These are phyloP conservation scores for Lasius fuliginosus DNA, from an alignment of 2,888 invertebrate species.

Conservation along the genomic window DNA sequence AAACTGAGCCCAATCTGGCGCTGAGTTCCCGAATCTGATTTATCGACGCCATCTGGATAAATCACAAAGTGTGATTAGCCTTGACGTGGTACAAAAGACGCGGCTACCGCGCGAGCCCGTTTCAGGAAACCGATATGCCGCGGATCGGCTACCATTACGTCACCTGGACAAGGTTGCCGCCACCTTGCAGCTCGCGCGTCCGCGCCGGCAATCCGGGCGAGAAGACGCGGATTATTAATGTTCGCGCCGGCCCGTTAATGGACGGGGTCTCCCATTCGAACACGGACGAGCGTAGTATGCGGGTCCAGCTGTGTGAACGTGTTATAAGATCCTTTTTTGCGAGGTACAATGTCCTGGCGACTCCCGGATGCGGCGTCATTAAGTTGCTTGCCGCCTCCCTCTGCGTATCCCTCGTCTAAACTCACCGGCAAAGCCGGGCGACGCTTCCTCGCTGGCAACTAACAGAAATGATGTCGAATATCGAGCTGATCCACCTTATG, in stretches of 20 bases:
- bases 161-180: slow-evolving; percentile 73
- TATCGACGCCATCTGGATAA: slow-evolving; percentile 53
- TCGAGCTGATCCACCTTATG: slow-evolving; percentile 4
- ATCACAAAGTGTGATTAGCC: slow-evolving; percentile 51
- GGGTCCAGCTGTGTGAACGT: slow-evolving; percentile 82
- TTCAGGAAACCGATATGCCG: slow-evolving; percentile 69
- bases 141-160: slow-evolving; percentile 71
- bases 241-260: slow-evolving; percentile 78
- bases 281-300: slow-evolving; percentile 77
- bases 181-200: slow-evolving; percentile 71
- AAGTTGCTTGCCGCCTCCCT: slow-evolving; percentile 70
- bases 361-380: slow-evolving; percentile 84
- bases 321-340: slow-evolving; percentile 79
- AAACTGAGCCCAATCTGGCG: slow-evolving; percentile 31
- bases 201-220: slow-evolving; percentile 68
- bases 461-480: slow-evolving; percentile 42
- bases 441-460: slow-evolving; percentile 30
- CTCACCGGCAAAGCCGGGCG: slow-evolving; percentile 20
- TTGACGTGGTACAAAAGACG: slow-evolving; percentile 54
- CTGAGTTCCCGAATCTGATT: slow-evolving; percentile 48
- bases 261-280: slow-evolving; percentile 77
- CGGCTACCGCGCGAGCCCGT: slow-evolving; percentile 56
- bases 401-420: slow-evolving; percentile 5
- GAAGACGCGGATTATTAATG: slow-evolving; percentile 79
- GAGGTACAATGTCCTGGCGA: slow-evolving; percentile 80